Base-by-base conservation (phyloP, 2,797 vertebrate genomes). In the Tauraco hartlaubi region DNA sequence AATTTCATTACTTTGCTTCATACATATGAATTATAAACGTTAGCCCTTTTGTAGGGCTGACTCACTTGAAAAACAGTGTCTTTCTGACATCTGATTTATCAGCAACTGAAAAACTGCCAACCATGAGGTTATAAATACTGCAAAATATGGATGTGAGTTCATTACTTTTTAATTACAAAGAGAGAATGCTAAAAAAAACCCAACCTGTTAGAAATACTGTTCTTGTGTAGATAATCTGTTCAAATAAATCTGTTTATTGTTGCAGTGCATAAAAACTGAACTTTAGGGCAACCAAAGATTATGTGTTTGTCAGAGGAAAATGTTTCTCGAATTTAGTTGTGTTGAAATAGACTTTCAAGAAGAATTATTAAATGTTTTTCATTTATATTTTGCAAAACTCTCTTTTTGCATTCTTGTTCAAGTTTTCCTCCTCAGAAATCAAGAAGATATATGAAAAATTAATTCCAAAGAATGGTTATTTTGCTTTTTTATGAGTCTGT, bases 1-100 rank as follows among this genome's bases (percentile, higher is more conserved):
- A 81, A 35, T 92, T 92, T 85, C 61, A 80, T 86, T 92, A 58
- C 35, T 78, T 73, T 84, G 12, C 35, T 96, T 92, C 80, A 66
- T 90, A 78, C n/a, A 75, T 85, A 78, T 41, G 33, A 81, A 31
- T 73, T 84, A 69, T 25, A 87, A 61, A 46, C 5, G 4, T 83
- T 58, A 91, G 28, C 37, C 18, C 5, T 61, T 85, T 37, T 4
- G 41, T 55, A 79, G 8, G 4, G 9, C 12, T 84, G 29, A 62
- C 19, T 78, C 18, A 33, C 5, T 77, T 66, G 35, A 35, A 86
- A 96, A 83, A 18, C 19, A n/a, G 8, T 44, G 25, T 11, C 14
- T 90, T 77, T 66, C 44, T 92, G 33, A n/a, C 23, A 29, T 77
- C 31, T 74, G 9, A 56, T 74, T 92, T 88, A 25, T 67, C 23